Evolutionary conservation across 1,140 invertebrate genomes (phyloP), one percentile per base, ranked within the genome.

Genomic region (Zophobas atratus): DNA sequence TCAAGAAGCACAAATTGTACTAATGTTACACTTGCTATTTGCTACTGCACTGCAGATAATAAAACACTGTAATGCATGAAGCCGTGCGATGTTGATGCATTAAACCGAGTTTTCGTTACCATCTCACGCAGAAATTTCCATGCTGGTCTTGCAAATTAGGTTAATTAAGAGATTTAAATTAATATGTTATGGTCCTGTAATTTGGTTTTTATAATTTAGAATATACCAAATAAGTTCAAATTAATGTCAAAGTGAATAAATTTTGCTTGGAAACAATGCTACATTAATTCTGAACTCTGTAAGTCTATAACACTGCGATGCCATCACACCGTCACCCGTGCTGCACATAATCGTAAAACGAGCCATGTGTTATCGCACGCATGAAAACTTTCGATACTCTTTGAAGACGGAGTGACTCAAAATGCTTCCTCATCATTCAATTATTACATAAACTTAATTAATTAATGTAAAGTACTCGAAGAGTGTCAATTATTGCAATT

Each of bases 21-120:
- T 2, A 20, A 6, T 6, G 49, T n/a, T n/a, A 20, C 49, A 51
- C 49, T 20, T 46, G n/a, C 49, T 6, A 51, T 20, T 20, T 20
- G 20, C 49, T 51, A 51, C 49, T 51, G 49, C 49, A 51, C 49
- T 51, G 49, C 49, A 51, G 49, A 51, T 51, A 46, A 46, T 46
- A 20, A 43, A 35, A 51, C 41, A 73, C 71, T 36, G 48, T 73
- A 73, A 73, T 73, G 71, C 71, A 73, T 35, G 32, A 73, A 73
- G 38, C 46, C 71, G 38, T 73, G 71, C 71, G 6, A 35, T 73
- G 48, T 36, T 5, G 71, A 36, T 36, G n/a, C n/a, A 51, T 51
- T 51, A 51, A 51, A 6, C 3, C 49, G n/a, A 51, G 49, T 51
- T 51, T 51, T 51, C 49, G 49, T 51, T 51, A 20, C 49, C 49